These are phyloP conservation scores for Terebella lapidaria DNA, from an alignment of 2,888 invertebrate species.

Conservation along the genomic window DNA sequence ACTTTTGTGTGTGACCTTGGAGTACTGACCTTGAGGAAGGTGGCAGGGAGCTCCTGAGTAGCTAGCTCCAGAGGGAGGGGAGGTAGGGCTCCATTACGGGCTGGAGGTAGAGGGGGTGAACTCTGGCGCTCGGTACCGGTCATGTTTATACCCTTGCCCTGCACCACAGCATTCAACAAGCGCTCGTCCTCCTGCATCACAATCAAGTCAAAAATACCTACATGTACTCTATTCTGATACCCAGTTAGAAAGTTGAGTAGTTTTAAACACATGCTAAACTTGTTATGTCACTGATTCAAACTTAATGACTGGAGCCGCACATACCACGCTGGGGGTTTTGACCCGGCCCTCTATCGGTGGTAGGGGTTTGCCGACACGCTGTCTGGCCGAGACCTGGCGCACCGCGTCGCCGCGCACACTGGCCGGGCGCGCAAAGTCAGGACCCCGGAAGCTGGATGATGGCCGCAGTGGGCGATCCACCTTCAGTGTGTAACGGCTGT, in stretches of 20 bases:
- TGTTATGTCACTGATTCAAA: too few species aligned
- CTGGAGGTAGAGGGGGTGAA: background rate
- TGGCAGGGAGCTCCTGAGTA: too few species aligned
- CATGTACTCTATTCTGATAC: too few species aligned
- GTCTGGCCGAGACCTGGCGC: background rate
- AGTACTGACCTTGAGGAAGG: too few species aligned
- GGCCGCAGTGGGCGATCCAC: too few species aligned
- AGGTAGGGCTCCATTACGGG: background rate
- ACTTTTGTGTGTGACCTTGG: too few species aligned
- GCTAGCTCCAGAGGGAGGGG: background rate
- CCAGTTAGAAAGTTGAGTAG: background rate
- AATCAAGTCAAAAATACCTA: too few species aligned
- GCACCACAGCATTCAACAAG: background rate
- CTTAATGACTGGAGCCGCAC: background rate
- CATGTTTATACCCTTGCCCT: background rate
- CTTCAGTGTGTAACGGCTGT: too few species aligned
- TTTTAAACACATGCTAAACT: too few species aligned
- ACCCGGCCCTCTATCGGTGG: background rate
- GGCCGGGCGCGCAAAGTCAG: background rate
- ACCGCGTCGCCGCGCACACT: background rate
- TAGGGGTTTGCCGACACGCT: background rate
- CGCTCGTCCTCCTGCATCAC: background rate
- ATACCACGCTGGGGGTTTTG: background rate
- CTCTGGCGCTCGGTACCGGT: background rate
- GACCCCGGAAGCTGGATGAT: background rate